phyloP scores from a whole-genome alignment of 2,113 vertebrate genomes.

The Alligator mississippiensis region DNA sequence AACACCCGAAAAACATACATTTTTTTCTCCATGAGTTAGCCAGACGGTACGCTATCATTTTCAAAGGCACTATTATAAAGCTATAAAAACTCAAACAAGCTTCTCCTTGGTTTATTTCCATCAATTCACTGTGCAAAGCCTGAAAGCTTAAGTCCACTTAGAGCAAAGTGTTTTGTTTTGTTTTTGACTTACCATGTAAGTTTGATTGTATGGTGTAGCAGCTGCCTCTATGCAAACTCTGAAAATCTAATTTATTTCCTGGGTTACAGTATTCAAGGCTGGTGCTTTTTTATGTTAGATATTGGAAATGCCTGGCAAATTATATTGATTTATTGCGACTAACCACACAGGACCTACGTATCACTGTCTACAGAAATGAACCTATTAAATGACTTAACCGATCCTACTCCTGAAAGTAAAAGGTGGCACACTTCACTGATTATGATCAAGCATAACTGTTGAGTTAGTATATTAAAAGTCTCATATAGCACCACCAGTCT shows the following conservation, averaged over 20 bases:
- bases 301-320: slow-evolving; percentile 43
- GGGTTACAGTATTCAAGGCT: background rate
- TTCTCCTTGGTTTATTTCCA: background rate
- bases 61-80: background rate
- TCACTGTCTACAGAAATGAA: slow-evolving; percentile 30
- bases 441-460: slow-evolving; percentile 41
- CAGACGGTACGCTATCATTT: background rate
- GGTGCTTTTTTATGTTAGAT: background rate
- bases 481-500: slow-evolving; percentile 22
- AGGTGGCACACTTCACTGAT: slow-evolving; percentile 37
- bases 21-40: background rate
- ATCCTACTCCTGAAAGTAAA: slow-evolving; percentile 51
- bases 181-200: background rate
- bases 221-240: background rate
- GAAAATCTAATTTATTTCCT: background rate
- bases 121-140: background rate
- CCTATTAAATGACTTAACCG: slow-evolving; percentile 49
- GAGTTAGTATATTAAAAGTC: slow-evolving; percentile 30
- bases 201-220: background rate
- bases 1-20: background rate
- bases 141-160: background rate
- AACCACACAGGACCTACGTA: slow-evolving; percentile 35
- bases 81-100: background rate
- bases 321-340: slow-evolving; percentile 56
- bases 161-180: background rate